phyloP scores from a whole-genome alignment of 1,140 invertebrate species.

The Drosophila kikkawai region DNA sequence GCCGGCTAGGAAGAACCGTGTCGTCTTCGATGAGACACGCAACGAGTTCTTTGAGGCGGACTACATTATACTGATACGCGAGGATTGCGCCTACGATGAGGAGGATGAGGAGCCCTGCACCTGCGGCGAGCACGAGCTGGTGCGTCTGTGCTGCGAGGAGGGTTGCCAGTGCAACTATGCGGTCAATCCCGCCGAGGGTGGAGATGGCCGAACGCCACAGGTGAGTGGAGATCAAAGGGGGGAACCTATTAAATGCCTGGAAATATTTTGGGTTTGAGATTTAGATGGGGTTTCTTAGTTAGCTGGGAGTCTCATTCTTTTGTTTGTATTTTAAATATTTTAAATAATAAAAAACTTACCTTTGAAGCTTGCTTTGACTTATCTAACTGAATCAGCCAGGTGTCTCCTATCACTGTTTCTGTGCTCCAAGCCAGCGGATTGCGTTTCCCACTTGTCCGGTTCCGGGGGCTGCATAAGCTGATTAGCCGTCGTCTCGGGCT shows the following conservation, averaged over 20 bases:
- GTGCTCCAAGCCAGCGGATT: neutral
- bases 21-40: slow-evolving; percentile 93
- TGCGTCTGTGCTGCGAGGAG: slow-evolving; percentile 88
- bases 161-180: slow-evolving; percentile 86
- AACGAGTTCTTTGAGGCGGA: slow-evolving; percentile 95
- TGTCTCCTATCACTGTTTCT: neutral
- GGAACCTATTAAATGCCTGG: no score
- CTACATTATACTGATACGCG: slow-evolving; percentile 93
- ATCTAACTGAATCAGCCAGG: neutral
- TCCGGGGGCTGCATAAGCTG: slow-evolving; percentile 32
- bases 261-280: no score
- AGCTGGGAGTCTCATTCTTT: neutral
- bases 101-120: slow-evolving; percentile 91
- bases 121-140: slow-evolving; percentile 90
- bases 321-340: neutral
- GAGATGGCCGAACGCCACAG: slow-evolving; percentile 84
- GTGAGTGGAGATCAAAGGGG: slow-evolving; percentile 39
- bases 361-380: neutral
- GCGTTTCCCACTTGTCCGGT: slow-evolving; percentile 10
- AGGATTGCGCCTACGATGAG: slow-evolving; percentile 92
- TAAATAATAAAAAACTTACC: neutral
- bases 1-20: slow-evolving; percentile 88
- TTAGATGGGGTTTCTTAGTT: no score
- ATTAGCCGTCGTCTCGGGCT: slow-evolving; percentile 22
- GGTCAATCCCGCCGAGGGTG: slow-evolving; percentile 66